Base-by-base conservation (phyloP, 2,113 vertebrate genomes). In the Rhinopithecus roxellana region DNA sequence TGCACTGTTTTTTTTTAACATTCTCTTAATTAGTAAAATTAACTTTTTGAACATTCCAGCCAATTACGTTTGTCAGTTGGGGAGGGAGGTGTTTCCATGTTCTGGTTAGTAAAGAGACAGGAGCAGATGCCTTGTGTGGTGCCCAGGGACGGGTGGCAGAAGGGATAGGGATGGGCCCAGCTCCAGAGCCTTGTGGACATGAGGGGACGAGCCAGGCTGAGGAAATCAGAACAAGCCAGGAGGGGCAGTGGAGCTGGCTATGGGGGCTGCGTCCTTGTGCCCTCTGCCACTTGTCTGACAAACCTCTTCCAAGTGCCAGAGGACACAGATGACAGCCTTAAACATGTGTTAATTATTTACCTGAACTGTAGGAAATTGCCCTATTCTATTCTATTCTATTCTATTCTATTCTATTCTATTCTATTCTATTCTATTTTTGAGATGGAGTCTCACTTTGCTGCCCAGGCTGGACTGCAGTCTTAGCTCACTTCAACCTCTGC, bases 11-110 rank as follows among this genome's bases (percentile, higher is more conserved):
- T 30, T 61, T n/a, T 75, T 93, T 55, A 69, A 69, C 6, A 27
- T 74, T 72, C n/a, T 95, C 74, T 90, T 55, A 45, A 78, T 55
- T 84, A 80, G 48, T n/a, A 69, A 94, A 97, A 55, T 93, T 75
- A 45, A 52, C 32, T 59, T 94, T 70, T 77, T 80, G 35, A 64
- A 90, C n/a, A 75, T 64, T 50, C 38, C 8, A 81, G 55, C 20
- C 35, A 90, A 23, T 52, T 79, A 16, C 11, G 35, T 40, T 80
- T 87, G 43, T 81, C 59, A 69, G n/a, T 30, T 95, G 77, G 52
- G 81, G 35, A 92, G n/a, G 43, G 2, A 50, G 55, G 72, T 43
- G 48, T 67, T 81, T 87, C 59, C 23, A 75, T 61, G 61, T 70
- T 84, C 22, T 8, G 43, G n/a, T 3, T 43, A 57, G 25, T 80